Evolutionary conservation across 2,113 vertebrate genomes (phyloP).

Genomic region (Sphaerodactylus townsendi): DNA sequence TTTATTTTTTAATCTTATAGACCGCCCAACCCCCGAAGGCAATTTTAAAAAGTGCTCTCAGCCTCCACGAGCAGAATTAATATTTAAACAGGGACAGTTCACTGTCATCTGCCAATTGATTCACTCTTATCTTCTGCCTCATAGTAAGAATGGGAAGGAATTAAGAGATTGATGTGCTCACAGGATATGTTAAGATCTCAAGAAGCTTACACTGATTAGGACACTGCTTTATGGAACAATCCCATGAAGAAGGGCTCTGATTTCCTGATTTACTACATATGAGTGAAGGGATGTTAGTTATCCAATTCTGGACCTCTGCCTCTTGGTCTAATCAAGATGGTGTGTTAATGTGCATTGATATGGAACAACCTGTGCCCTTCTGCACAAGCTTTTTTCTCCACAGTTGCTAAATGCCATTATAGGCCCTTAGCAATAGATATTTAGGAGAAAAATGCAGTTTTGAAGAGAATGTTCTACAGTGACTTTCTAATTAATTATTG

Average conservation of each 20-base stretch:
- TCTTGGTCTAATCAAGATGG: background rate
- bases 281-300: background rate
- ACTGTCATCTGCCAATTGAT: background rate
- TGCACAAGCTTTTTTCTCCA: background rate
- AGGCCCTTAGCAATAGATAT: background rate
- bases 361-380: too few relatives aligned
- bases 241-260: background rate
- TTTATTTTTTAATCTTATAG: too few relatives aligned
- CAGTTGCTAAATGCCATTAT: fast-evolving
- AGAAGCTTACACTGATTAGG: background rate
- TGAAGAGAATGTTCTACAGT: background rate
- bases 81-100: background rate
- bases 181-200: background rate
- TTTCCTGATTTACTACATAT: background rate
- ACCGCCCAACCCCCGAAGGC: too few relatives aligned
- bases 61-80: background rate
- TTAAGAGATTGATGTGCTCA: too few relatives aligned
- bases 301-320: background rate
- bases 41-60: too few relatives aligned
- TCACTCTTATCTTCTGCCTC: background rate
- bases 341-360: background rate
- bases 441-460: background rate
- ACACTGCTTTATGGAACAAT: background rate
- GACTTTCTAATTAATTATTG: background rate
- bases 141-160: background rate